Conservation (phyloP, 2,797 vertebrate species). For the Lagodon rhomboides region DNA sequence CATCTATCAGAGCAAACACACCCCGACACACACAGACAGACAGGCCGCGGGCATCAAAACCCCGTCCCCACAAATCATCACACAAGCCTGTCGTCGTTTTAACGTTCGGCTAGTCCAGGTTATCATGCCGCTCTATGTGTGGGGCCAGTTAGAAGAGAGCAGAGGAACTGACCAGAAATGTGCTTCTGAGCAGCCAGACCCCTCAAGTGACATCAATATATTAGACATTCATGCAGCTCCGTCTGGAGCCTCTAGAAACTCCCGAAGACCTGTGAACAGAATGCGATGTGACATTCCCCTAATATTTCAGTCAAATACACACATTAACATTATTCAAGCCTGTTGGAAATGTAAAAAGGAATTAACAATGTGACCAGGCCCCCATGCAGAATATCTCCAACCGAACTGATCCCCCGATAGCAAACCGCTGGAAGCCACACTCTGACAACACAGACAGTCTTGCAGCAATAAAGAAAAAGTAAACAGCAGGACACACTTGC, state of each 20-base stretch:
- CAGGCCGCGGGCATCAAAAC: too few relatives aligned
- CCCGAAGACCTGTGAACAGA: conserved; percentile 2
- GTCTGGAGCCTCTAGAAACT: neutral
- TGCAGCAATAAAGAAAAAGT: conserved; percentile 27
- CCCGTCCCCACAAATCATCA: too few relatives aligned
- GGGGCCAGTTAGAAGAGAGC: too few relatives aligned
- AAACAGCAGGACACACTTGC: conserved; percentile 52
- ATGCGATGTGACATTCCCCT: neutral
- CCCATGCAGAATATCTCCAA: conserved; percentile 13
- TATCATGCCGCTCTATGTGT: too few relatives aligned
- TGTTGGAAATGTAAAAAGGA: neutral
- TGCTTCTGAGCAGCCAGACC: too few relatives aligned
- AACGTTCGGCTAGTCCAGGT: too few relatives aligned
- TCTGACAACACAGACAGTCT: conserved; percentile 24
- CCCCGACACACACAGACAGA: too few relatives aligned
- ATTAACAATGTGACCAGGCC: conserved; percentile 10
- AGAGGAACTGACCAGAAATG: too few relatives aligned
- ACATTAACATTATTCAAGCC: neutral
- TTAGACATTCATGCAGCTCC: neutral
- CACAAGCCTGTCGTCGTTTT: too few relatives aligned
- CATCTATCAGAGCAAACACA: too few relatives aligned
- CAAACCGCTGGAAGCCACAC: conserved; percentile 5
- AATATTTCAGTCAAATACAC: neutral
- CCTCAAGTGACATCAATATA: too few relatives aligned
- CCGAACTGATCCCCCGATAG: neutral